phyloP scores from a whole-genome alignment of 2,113 vertebrate species.

The Nycticryphes semicollaris region DNA sequence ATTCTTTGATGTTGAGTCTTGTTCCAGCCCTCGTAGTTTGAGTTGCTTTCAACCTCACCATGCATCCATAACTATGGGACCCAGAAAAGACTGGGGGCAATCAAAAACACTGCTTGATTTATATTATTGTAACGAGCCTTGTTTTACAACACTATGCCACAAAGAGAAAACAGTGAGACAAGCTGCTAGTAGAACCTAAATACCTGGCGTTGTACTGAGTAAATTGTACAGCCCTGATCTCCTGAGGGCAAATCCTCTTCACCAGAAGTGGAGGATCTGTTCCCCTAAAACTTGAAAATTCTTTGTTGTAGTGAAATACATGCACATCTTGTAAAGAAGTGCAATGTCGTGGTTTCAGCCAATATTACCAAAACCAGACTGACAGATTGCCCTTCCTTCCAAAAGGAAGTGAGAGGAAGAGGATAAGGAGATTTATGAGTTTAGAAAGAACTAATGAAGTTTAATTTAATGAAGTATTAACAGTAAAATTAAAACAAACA shows the following conservation, averaged over 20 bases:
- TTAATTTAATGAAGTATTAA: too few species aligned
- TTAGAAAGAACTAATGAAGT: too few species aligned
- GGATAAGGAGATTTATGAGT: too few species aligned
- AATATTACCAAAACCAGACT: too few species aligned
- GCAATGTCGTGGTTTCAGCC: too few species aligned
- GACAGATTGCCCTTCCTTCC: too few species aligned
- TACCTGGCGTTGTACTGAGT: not conserved
- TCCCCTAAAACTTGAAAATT: constrained; percentile 53
- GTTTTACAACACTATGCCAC: not conserved
- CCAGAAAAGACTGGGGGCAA: not conserved
- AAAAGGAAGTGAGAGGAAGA: too few species aligned
- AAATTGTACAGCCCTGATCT: constrained; percentile 56
- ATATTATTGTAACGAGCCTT: not conserved
- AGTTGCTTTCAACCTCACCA: not conserved
- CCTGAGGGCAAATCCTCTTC: constrained; percentile 71
- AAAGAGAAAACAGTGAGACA: not conserved
- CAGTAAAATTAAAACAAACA: too few species aligned
- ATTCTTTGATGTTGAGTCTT: constrained; percentile 23
- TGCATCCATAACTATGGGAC: not conserved
- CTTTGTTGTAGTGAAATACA: constrained; percentile 72
- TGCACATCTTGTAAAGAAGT: constrained; percentile 54
- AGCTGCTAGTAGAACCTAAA: not conserved
- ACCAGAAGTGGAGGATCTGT: constrained; percentile 68
- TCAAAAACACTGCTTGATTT: not conserved
- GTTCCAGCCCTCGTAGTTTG: not conserved